phyloP scores from a whole-genome alignment of 2,888 invertebrate species.

The Hanleya hanleyi region DNA sequence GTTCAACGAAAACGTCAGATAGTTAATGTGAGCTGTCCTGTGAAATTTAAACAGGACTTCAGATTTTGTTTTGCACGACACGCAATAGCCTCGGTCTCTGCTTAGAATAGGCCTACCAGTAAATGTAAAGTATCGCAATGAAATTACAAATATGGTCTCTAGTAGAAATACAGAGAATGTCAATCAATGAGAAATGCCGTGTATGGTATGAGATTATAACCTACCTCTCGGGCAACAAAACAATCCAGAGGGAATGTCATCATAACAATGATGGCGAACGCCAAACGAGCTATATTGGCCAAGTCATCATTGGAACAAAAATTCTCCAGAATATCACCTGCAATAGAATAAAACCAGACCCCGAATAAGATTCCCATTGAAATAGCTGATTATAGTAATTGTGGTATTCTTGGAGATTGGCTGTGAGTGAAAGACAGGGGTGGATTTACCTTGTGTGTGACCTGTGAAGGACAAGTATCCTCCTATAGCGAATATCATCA shows the following conservation, averaged over 20 bases:
- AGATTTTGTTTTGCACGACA: no score
- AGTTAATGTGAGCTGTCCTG: no score
- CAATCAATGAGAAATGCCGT: neutral
- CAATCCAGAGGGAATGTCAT: constrained; percentile 91
- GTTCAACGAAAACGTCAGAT: no score
- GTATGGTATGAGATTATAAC: neutral
- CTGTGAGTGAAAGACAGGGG: neutral
- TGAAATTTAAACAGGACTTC: no score
- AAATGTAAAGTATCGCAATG: no score
- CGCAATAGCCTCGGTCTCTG: no score
- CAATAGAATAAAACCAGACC: constrained; percentile 15
- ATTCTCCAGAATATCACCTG: constrained; percentile 88
- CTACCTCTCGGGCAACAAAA: constrained; percentile 87
- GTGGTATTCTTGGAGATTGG: neutral
- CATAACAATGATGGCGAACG: constrained; percentile 86
- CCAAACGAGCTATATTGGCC: constrained; percentile 85
- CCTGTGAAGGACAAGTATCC: neutral
- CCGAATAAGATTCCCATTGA: no score
- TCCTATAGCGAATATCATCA: neutral
- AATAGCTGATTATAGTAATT: neutral
- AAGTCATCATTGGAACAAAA: constrained; percentile 89
- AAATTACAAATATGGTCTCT: neutral
- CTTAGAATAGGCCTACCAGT: no score
- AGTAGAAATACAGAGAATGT: neutral
- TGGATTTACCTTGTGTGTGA: neutral